Evolutionary conservation across 1,140 invertebrate species (phyloP), one percentile per base, ranked within the genome.

Genomic region (Ceratina australensis): DNA sequence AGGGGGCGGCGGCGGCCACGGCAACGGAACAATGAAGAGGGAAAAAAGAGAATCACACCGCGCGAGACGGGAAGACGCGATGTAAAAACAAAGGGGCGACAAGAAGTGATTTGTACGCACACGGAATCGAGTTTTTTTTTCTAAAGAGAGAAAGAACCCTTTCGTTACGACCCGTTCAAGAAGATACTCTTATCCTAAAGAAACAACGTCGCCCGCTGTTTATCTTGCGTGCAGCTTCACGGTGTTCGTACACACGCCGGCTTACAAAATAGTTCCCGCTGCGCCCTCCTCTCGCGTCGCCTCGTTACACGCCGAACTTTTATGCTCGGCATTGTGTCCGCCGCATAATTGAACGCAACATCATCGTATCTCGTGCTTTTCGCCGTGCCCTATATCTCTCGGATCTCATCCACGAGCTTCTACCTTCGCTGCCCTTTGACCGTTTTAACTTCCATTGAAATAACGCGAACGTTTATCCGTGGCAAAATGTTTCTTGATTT

Each of bases 331-430:
- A 52, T 76, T 61, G 65, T 50, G 47, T 54, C 42, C 28, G 49
- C 50, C 54, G 56, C 74, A 82, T 89, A 88, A 89, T 89, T 89
- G 86, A 88, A 78, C 72, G 83, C 80, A 88, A 88, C 84, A 54
- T 42, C 33, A 42, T 73, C 72, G 65, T 59, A 47, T 60, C 47
- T 63, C 42, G 47, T 79, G 52, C 33, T 80, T 69, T 49, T 49
- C 47, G 22, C 52, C 24, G 24, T 28, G 49, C 60, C 18, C 33
- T 68, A 33, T 49, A 67, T 49, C 56, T 54, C 24, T 28, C 56
- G 15, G 63, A 52, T 33, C 26, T 26, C 16, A 59, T 68, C 33
- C 22, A 20, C 60, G 7, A 20, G 15, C 50, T 24, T 52, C 16
- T 61, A 28, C 52, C 73, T 68, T 78, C 50, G 56, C 28, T 15